Percentiles rank a stretch among this genome's conserved stretches.
These are phyloP conservation scores for Iguana delicatissima DNA, from an alignment of 2,797 vertebrate genomes.

Conservation along the genomic window DNA sequence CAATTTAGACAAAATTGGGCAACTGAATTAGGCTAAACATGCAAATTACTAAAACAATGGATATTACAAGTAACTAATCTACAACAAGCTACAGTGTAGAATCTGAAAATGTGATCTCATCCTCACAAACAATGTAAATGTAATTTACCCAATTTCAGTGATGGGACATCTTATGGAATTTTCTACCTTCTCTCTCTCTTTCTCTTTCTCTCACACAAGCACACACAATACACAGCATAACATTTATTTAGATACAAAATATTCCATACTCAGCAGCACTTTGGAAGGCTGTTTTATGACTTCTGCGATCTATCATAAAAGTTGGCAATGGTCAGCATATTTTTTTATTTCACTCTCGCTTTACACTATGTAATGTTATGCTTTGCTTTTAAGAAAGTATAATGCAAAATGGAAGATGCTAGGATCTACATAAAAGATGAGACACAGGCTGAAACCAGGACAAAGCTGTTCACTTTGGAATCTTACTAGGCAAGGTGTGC, in stretches of 20 bases:
- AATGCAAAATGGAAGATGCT: slow-evolving; percentile 21
- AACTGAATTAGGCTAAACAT: background rate
- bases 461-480: background rate
- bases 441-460: background rate
- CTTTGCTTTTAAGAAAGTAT: slow-evolving; percentile 37
- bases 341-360: slow-evolving; percentile 29
- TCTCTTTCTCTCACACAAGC: no score
- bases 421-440: background rate
- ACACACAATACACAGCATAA: background rate
- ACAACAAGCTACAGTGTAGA: background rate
- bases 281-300: background rate
- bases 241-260: slow-evolving; percentile 44
- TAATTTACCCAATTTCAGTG: background rate
- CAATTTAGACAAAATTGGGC: background rate
- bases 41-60: background rate
- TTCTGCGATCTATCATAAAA: slow-evolving; percentile 45
- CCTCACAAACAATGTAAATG: background rate
- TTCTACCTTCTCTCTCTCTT: background rate
- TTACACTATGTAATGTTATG: slow-evolving; percentile 32
- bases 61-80: background rate
- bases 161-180: slow-evolving; percentile 3
- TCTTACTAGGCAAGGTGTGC: background rate
- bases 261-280: slow-evolving; percentile 22
- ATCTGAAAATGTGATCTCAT: background rate
- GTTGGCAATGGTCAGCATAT: slow-evolving; percentile 36